Percentiles rank a stretch among this genome's conserved stretches.
Evolutionary conservation across 1,140 invertebrate genomes (phyloP).

Genomic region (Aphelinus certus): DNA sequence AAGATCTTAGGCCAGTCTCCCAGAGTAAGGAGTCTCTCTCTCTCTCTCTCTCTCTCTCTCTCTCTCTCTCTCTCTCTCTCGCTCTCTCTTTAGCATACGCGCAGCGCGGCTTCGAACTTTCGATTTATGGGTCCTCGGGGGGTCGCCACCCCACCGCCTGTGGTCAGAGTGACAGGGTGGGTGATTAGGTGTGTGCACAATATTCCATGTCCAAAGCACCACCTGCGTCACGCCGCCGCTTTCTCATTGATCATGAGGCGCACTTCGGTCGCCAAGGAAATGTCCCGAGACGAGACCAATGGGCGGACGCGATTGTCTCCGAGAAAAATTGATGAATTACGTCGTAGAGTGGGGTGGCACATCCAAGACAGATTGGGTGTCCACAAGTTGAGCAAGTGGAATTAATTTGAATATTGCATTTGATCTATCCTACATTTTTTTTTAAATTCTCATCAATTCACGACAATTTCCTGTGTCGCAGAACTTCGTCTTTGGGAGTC

Average conservation of each 20-base stretch:
- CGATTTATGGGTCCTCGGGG: conserved; percentile 61
- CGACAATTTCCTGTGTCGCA: too few relatives aligned
- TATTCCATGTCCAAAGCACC: conserved; percentile 57
- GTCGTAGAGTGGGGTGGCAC: too few relatives aligned
- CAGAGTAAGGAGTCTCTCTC: background rate
- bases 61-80: background rate
- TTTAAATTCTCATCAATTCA: too few relatives aligned
- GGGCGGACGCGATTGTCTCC: too few relatives aligned
- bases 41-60: background rate
- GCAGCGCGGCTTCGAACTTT: conserved; percentile 54
- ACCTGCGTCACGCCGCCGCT: conserved; percentile 56
- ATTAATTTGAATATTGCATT: too few relatives aligned
- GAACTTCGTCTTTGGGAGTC: too few relatives aligned
- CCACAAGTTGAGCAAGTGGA: too few relatives aligned
- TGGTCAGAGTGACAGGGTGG: conserved; percentile 63
- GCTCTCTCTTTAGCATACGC: conserved; percentile 27
- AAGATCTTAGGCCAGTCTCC: conserved; percentile 27
- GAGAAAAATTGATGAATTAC: too few relatives aligned
- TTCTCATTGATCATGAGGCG: conserved; percentile 57
- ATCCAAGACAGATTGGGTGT: too few relatives aligned
- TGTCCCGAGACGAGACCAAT: too few relatives aligned
- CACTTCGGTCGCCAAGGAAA: too few relatives aligned
- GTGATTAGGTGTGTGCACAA: conserved; percentile 60
- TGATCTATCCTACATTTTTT: too few relatives aligned
- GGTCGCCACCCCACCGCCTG: conserved; percentile 42